phyloP scores from a whole-genome alignment of 2,888 invertebrate species.

The Mimas tiliae region DNA sequence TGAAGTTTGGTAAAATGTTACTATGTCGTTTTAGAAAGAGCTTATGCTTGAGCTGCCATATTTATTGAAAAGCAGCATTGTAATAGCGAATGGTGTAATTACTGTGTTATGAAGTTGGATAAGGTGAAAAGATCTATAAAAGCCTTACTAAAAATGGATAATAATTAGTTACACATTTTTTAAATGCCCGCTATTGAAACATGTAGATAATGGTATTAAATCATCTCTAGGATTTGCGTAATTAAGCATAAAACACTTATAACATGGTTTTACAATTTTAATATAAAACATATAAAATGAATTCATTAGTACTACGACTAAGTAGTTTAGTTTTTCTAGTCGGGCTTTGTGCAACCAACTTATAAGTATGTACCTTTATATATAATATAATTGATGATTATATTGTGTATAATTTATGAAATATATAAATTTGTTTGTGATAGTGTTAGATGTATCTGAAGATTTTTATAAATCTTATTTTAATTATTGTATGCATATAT shows the following conservation, averaged over 20 bases:
- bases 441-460: slow-evolving; percentile 1
- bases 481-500: slow-evolving; percentile 16
- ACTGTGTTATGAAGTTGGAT: slow-evolving; percentile 15
- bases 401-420: neutral
- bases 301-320: neutral
- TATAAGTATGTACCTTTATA: neutral
- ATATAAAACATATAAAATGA: neutral
- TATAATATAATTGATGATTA: neutral
- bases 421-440: slow-evolving; percentile 11
- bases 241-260: neutral
- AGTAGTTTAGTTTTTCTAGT: slow-evolving; percentile 14
- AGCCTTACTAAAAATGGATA: slow-evolving; percentile 27
- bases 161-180: slow-evolving; percentile 14
- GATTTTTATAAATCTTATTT: neutral
- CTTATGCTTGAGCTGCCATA: slow-evolving; percentile 27
- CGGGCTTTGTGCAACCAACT: slow-evolving; percentile 23
- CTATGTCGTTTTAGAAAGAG: slow-evolving; percentile 29
- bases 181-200: neutral
- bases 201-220: neutral
- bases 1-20: slow-evolving; percentile 90
- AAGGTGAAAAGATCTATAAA: slow-evolving; percentile 21
- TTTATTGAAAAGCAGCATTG: slow-evolving; percentile 26
- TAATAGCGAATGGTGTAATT: slow-evolving; percentile 23
- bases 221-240: neutral
- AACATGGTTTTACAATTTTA: neutral